These are phyloP conservation scores for Oenanthe oenanthe DNA, from an alignment of 2,113 vertebrate species.

Conservation along the genomic window DNA sequence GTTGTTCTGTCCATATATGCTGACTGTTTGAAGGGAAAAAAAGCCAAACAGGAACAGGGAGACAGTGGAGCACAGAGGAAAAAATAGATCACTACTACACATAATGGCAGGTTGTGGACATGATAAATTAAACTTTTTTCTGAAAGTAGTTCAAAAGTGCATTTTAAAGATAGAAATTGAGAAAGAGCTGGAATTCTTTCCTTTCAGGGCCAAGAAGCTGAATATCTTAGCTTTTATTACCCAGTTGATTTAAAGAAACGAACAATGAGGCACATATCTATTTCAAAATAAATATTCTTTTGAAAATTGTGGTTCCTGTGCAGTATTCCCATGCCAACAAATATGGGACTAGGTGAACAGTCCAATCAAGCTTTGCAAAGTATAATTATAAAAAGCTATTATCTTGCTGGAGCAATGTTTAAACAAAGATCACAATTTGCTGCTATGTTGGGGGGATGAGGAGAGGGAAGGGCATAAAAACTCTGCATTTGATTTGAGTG, in stretches of 20 bases:
- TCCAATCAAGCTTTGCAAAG: not conserved
- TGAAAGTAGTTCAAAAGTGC: not conserved
- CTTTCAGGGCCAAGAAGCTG: not conserved
- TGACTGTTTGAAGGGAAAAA: not conserved
- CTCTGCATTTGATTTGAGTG: too few species aligned
- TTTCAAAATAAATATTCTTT: not conserved
- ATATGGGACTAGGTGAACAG: not conserved
- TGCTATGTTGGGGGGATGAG: too few species aligned
- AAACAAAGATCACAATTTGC: not conserved
- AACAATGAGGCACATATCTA: not conserved
- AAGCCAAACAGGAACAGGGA: not conserved
- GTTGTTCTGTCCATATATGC: not conserved
- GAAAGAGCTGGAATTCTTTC: not conserved
- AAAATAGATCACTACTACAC: not conserved
- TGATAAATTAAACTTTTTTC: not conserved
- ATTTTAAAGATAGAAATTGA: not conserved
- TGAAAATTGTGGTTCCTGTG: not conserved
- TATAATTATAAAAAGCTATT: not conserved
- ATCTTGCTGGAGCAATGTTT: not conserved
- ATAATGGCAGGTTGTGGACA: not conserved
- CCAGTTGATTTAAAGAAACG: not conserved
- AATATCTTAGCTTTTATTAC: not conserved
- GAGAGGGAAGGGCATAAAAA: too few species aligned
- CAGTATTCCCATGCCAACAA: not conserved
- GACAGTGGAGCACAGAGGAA: not conserved